Base-by-base conservation (phyloP, 2,888 invertebrate species). In the Caenorhabditis sulstoni region DNA sequence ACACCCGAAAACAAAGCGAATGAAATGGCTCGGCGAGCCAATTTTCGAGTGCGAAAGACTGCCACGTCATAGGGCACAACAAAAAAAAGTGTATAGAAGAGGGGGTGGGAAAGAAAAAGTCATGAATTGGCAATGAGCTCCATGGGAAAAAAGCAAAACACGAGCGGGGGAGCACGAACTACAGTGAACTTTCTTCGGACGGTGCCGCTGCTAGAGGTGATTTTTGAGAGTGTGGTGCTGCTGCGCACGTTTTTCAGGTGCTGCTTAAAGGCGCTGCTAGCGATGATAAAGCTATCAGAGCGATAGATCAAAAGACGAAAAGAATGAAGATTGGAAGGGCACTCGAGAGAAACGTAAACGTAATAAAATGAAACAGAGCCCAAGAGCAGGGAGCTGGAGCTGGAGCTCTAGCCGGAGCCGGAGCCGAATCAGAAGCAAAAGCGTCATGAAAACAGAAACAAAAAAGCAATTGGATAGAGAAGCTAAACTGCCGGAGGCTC, bases 121-220 rank as follows among this genome's bases (percentile, higher is more conserved):
- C 57, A 39, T 57, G 37, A 39, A 41, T 57, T 57, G 55, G 22
- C 22, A 18, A 55, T 16, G 55, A 55, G 35, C 14, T 20, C 55
- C 12, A 44, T n/a, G 16, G 29, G 29, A 29, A 29, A 29, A 44
- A 11, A 11, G 44, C 12, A 44, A 44, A 44, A 44, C 44, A 44
- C n/a, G n/a, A n/a, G 16, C 4, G 29, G 7, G 35, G 9, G 45
- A 35, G 62, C 18, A 18, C 18, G 35, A 39, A 14, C 41, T 44
- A 35, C 16, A n/a, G 7, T 29, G 29, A 29, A 5, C 3, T 29
- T 29, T 29, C 4, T 29, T 29, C 7, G n/a, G n/a, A n/a, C n/a
- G n/a, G n/a, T n/a, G n/a, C n/a, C 29, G 29, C 29, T 29, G 29
- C 29, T 29, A 29, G 29, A 29, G 7, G 29, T 3, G 7, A 29